These are phyloP conservation scores for Chiloscyllium plagiosum DNA, from an alignment of 2,113 vertebrate genomes.

Conservation along the genomic window DNA sequence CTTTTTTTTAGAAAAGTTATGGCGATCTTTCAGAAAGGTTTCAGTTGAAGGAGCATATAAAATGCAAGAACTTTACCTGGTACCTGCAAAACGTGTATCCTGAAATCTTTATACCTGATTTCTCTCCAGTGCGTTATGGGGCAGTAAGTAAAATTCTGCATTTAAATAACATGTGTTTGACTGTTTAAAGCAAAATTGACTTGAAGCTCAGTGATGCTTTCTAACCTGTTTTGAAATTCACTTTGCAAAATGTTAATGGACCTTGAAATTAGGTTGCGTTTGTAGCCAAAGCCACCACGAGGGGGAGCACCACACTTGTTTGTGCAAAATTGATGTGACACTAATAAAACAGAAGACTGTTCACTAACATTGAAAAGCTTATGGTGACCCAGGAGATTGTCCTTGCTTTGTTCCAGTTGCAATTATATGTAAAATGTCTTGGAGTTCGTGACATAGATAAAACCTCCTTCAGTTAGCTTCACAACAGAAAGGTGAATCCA, in stretches of 20 bases:
- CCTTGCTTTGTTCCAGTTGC: too few relatives aligned
- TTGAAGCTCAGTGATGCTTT: not conserved
- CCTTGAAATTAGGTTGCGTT: not conserved
- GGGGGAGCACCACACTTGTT: too few relatives aligned
- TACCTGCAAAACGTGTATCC: conserved; percentile 83
- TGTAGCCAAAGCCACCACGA: too few relatives aligned
- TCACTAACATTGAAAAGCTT: too few relatives aligned
- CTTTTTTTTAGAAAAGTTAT: conserved; percentile 63
- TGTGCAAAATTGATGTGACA: too few relatives aligned
- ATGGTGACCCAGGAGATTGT: too few relatives aligned
- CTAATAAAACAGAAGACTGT: too few relatives aligned
- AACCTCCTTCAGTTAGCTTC: too few relatives aligned
- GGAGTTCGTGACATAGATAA: too few relatives aligned
- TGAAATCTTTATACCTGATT: conserved; percentile 82
- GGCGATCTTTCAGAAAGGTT: conserved; percentile 82
- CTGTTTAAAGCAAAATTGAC: not conserved
- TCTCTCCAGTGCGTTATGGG: conserved; percentile 69
- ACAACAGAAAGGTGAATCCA: too few relatives aligned
- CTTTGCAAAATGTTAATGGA: not conserved
- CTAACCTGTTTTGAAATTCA: not conserved
- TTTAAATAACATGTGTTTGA: not conserved
- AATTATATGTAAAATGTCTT: too few relatives aligned
- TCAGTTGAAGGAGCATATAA: conserved; percentile 68
- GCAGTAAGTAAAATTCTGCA: conserved; percentile 62
- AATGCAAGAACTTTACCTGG: conserved; percentile 92